Base-by-base conservation (phyloP, 2,888 invertebrate genomes). In the Corythucha ciliata region DNA sequence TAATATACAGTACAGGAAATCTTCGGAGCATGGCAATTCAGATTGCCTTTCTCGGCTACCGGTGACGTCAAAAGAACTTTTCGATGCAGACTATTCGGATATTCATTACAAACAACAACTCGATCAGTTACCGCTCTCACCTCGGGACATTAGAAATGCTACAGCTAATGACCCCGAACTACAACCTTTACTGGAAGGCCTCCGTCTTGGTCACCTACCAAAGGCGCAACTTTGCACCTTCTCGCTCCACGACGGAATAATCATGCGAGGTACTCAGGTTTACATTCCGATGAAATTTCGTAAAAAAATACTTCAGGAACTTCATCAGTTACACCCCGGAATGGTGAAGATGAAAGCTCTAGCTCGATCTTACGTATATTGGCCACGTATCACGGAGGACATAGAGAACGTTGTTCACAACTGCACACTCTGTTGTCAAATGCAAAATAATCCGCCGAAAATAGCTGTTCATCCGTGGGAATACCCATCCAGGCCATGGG, bases 41-140 rank as follows among this genome's bases (percentile, higher is more conserved):
- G 51, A 51, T 34, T 26, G 21, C 1, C 20, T 51, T 1, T 51
- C 51, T 10, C 34, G 36, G 20, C n/a, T 36, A 5, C 45, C 45
- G n/a, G 10, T 14, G 21, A 29, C 44, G 12, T 45, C 45, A 1
- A 16, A 46, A 4, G 50, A 50, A 22, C 20, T 51, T 10, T 29
- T 37, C 18, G 18, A 21, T 2, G 21, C 39, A 18, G 37, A n/a
- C n/a, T n/a, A n/a, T n/a, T n/a, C n/a, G n/a, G n/a, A n/a, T n/a
- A n/a, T n/a, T n/a, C n/a, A n/a, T n/a, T n/a, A n/a, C n/a, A n/a
- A n/a, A n/a, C n/a, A n/a, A n/a, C n/a, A n/a, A n/a, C n/a, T n/a
- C n/a, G n/a, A n/a, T n/a, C n/a, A n/a, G n/a, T n/a, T n/a, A n/a
- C n/a, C n/a, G n/a, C n/a, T n/a, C n/a, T n/a, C n/a, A n/a, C n/a